A percentile compares a stretch with the other conserved stretches of the same genome.
phyloP scores from a whole-genome alignment of 1,140 invertebrate genomes.

The Diorhabda sublineata region DNA sequence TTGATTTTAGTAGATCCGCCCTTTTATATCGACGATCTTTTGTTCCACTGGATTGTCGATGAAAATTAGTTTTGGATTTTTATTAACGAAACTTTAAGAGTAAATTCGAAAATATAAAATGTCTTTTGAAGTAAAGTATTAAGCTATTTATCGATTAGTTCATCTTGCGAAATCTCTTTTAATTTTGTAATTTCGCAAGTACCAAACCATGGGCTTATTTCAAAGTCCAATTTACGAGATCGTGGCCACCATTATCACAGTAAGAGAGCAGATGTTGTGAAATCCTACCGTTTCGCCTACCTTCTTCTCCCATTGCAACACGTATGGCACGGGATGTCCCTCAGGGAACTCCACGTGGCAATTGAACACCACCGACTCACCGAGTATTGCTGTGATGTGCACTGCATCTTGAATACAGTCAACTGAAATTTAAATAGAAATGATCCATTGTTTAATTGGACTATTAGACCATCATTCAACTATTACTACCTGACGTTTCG shows the following conservation, averaged over 20 bases:
- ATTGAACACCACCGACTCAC: constrained; percentile 93
- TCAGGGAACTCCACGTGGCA: constrained; percentile 94
- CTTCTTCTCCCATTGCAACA: constrained; percentile 97
- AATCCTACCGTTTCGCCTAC: constrained; percentile 90
- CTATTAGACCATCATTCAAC: no score
- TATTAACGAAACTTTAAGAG: neutral
- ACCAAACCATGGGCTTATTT: constrained; percentile 27
- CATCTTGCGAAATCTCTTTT: no score
- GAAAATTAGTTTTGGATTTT: constrained; percentile 1
- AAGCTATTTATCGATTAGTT: no score
- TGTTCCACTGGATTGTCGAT: neutral
- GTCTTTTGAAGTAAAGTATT: no score
- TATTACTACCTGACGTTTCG: no score
- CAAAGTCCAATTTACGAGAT: constrained; percentile 4
- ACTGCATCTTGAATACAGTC: constrained; percentile 73
- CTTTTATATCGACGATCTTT: neutral
- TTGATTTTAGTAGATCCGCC: neutral
- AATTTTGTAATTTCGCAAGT: constrained; percentile 22
- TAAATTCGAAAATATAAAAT: neutral
- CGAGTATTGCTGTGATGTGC: constrained; percentile 91
- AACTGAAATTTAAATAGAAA: constrained; percentile 47
- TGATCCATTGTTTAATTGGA: neutral
- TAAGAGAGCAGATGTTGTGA: constrained; percentile 46
- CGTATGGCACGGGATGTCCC: constrained; percentile 90
- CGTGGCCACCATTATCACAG: constrained; percentile 22